A percentile compares a stretch with the other conserved stretches of the same genome.
Evolutionary conservation across 2,113 vertebrate genomes (phyloP).

Genomic region (Ceratotherium simum): DNA sequence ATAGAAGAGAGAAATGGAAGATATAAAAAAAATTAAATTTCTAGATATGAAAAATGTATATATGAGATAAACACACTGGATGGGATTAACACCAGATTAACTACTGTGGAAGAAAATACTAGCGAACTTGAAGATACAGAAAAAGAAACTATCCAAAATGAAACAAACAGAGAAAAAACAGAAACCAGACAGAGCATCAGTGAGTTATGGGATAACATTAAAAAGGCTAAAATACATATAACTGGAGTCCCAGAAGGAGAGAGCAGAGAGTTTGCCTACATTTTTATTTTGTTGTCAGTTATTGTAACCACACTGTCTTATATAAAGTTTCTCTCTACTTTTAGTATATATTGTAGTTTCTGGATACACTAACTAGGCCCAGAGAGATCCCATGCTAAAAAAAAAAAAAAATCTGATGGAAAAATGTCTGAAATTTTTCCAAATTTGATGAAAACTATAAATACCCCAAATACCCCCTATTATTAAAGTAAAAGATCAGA

Average conservation of each 20-base stretch:
- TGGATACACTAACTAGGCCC: conserved; percentile 2
- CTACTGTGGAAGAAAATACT: background rate
- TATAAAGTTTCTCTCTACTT: conserved; percentile 46
- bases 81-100: conserved; percentile 5
- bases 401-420: background rate
- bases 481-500: conserved; percentile 43
- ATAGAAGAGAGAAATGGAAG: background rate
- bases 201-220: background rate
- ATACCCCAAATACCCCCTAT: background rate
- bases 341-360: conserved; percentile 23
- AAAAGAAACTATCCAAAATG: background rate
- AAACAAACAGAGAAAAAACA: conserved; percentile 33
- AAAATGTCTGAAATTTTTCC: background rate
- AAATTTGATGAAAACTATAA: conserved; percentile 53
- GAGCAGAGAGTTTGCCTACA: background rate
- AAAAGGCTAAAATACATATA: background rate
- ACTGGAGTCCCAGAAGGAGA: conserved; percentile 2
- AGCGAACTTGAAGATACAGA: background rate
- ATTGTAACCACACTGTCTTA: conserved; percentile 4
- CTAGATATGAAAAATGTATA: background rate
- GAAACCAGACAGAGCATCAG: background rate
- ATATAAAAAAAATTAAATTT: background rate
- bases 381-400: background rate
- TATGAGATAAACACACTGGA: conserved; percentile 34
- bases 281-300: conserved; percentile 39